These are phyloP conservation scores for Actinemys pallida DNA, from an alignment of 2,113 vertebrate genomes.

Conservation along the genomic window DNA sequence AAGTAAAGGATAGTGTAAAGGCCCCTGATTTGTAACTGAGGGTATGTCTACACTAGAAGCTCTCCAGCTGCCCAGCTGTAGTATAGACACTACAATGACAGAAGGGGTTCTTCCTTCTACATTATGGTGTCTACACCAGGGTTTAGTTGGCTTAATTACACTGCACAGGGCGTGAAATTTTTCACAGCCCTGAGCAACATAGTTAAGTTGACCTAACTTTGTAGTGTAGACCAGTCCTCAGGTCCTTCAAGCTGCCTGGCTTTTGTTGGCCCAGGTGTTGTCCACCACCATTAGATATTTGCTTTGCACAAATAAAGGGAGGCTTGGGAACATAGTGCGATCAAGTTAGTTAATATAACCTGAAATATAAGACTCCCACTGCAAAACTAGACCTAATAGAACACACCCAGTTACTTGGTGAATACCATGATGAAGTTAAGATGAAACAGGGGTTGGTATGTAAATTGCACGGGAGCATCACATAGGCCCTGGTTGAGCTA, in stretches of 20 bases:
- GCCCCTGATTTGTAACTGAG: background rate
- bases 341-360: background rate
- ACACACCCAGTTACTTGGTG: background rate
- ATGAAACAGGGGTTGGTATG: background rate
- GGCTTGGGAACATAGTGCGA: accelerated
- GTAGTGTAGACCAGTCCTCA: no score
- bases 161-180: background rate
- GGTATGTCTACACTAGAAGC: no score
- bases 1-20: background rate
- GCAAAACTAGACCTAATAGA: background rate
- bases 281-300: background rate
- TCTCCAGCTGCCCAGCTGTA: no score
- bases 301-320: background rate
- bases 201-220: no score
- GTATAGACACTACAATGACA: no score
- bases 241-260: background rate
- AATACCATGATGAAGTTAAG: background rate
- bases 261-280: accelerated
- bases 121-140: background rate
- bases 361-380: background rate
- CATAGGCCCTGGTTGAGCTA: background rate
- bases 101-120: no score
- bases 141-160: background rate
- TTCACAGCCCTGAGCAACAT: background rate
- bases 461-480: background rate